These are phyloP conservation scores for Astropecten irregularis DNA, from an alignment of 53 echinoderm and acorn worm genomes.

Conservation along the genomic window DNA sequence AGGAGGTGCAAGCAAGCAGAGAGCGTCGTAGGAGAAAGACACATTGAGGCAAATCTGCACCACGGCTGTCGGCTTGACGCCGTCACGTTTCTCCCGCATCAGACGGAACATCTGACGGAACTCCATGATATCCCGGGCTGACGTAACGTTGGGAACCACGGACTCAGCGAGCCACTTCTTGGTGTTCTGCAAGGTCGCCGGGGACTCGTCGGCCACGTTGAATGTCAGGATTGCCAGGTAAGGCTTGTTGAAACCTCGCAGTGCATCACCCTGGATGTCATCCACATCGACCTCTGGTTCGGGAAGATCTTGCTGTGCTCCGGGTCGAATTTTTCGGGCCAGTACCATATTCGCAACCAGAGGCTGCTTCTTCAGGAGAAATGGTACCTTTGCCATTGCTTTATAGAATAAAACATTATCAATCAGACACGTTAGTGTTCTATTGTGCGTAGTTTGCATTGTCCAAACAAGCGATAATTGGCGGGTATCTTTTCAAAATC, in stretches of 20 bases:
- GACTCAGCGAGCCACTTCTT: slow-evolving; percentile 34
- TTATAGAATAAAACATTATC: neutral
- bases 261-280: slow-evolving; percentile 45
- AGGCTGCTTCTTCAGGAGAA: slow-evolving; percentile 1
- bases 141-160: slow-evolving; percentile 28
- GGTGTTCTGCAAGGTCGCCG: neutral
- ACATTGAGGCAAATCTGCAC: slow-evolving; percentile 25
- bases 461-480: too few species aligned
- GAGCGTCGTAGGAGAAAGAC: slow-evolving; percentile 40
- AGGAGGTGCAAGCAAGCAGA: neutral
- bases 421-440: too few species aligned
- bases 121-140: slow-evolving; percentile 25
- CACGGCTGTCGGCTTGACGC: slow-evolving; percentile 26
- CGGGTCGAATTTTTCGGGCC: neutral
- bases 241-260: slow-evolving; percentile 44
- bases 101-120: slow-evolving; percentile 15
- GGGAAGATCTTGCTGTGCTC: neutral
- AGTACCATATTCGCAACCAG: neutral
- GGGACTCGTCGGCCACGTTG: neutral
- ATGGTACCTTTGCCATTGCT: neutral
- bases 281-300: slow-evolving; percentile 33
- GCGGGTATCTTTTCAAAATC: too few species aligned
- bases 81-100: slow-evolving; percentile 25
- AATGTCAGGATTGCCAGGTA: slow-evolving; percentile 33
- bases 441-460: too few species aligned